These are phyloP conservation scores for Polypterus senegalus DNA, from an alignment of 2,113 vertebrate genomes.

Conservation along the genomic window DNA sequence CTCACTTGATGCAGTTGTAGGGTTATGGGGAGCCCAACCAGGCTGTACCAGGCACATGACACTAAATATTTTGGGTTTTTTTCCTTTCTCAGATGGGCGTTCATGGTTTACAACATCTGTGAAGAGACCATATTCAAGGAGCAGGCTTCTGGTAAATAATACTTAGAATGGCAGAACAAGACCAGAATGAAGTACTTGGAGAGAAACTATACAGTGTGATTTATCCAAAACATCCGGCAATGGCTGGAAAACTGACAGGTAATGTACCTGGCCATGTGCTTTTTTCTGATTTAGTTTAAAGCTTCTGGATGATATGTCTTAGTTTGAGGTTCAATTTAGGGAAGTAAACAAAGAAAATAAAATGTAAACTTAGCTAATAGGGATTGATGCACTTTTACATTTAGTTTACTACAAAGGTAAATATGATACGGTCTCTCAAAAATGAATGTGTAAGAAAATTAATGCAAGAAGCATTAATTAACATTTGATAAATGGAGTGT, in stretches of 20 bases:
- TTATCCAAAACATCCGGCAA: constrained; percentile 38
- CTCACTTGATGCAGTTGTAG: too few species aligned
- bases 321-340: too few species aligned
- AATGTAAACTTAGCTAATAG: not conserved
- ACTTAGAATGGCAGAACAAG: constrained; percentile 36
- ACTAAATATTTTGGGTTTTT: not conserved
- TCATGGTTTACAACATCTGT: not conserved
- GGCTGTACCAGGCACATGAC: not conserved
- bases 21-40: too few species aligned
- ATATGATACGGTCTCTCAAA: too few species aligned
- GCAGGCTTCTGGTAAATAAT: not conserved
- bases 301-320: not conserved
- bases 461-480: too few species aligned
- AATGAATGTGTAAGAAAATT: too few species aligned
- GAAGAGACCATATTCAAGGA: constrained; percentile 1
- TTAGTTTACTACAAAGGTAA: not conserved
- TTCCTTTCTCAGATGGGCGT: not conserved
- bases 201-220: constrained; percentile 48
- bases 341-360: not conserved
- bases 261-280: not conserved
- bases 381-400: not conserved
- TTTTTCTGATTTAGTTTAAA: too few species aligned
- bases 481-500: too few species aligned
- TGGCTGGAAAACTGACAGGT: constrained; percentile 57
- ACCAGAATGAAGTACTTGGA: constrained; percentile 46